These are phyloP conservation scores for Bellardia bayeri DNA, from an alignment of 2,888 invertebrate species.

Conservation along the genomic window DNA sequence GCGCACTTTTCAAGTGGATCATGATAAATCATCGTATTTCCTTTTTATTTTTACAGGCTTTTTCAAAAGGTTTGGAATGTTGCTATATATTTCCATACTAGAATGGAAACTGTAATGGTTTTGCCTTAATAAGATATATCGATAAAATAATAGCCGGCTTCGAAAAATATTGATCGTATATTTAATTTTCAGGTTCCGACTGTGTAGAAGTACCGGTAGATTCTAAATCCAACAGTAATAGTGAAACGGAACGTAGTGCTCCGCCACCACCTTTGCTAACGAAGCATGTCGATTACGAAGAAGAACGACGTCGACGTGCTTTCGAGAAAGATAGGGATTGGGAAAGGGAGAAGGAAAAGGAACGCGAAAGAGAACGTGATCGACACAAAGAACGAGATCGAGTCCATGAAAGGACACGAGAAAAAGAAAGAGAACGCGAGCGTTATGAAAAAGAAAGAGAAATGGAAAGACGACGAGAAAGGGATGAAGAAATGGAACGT, in stretches of 20 bases:
- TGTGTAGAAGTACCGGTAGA: slow-evolving; percentile 84
- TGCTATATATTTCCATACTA: slow-evolving; percentile 66
- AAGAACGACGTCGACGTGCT: slow-evolving; percentile 75
- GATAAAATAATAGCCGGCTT: slow-evolving; percentile 36
- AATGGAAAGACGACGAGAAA: slow-evolving; percentile 70
- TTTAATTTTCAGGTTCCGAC: slow-evolving; percentile 83
- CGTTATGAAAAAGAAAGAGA: slow-evolving; percentile 72
- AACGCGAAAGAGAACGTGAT: slow-evolving; percentile 69
- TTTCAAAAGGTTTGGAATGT: slow-evolving; percentile 67
- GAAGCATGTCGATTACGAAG: slow-evolving; percentile 77
- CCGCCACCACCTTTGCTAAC: slow-evolving; percentile 80
- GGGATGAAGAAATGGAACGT: slow-evolving; percentile 68
- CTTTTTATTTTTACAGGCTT: slow-evolving; percentile 77
- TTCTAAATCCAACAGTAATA: slow-evolving; percentile 70
- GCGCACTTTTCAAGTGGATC: slow-evolving; percentile 75
- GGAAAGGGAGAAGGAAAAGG: slow-evolving; percentile 70
- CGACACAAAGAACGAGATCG: slow-evolving; percentile 68
- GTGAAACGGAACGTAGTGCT: slow-evolving; percentile 73
- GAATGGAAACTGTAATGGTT: slow-evolving; percentile 62
- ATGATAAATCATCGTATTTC: slow-evolving; percentile 79
- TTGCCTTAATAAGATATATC: slow-evolving; percentile 55
- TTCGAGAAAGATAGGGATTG: slow-evolving; percentile 70
- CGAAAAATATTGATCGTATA: slow-evolving; percentile 35
- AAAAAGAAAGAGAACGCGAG: slow-evolving; percentile 70
- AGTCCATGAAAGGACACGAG: slow-evolving; percentile 73